Conservation (phyloP, 2,113 vertebrate genomes). For the Athene cunicularia region DNA sequence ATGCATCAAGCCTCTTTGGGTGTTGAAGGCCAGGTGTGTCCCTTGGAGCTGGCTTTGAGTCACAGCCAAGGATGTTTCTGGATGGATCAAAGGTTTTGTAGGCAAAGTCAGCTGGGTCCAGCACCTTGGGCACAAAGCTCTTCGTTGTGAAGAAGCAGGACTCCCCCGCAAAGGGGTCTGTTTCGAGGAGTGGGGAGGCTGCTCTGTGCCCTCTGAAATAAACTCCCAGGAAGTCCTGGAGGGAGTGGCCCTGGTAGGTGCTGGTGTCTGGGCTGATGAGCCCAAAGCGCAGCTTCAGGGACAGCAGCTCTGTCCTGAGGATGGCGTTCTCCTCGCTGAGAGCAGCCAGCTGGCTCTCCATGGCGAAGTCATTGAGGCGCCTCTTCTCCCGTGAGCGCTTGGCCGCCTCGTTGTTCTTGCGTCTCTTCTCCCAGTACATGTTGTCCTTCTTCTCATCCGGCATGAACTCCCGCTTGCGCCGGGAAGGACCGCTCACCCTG, state of each 20-base stretch:
- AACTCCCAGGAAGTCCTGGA: conserved; percentile 47
- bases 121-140: background rate
- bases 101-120: background rate
- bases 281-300: conserved; percentile 81
- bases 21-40: background rate
- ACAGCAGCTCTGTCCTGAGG: conserved; percentile 82
- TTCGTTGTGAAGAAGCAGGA: conserved; percentile 41
- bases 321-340: conserved; percentile 84
- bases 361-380: conserved; percentile 80
- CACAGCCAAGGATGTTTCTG: background rate
- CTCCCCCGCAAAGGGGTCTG: conserved; percentile 25
- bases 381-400: conserved; percentile 90
- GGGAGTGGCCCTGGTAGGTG: background rate
- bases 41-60: background rate
- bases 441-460: conserved; percentile 89
- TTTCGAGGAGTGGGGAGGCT: background rate
- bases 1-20: background rate
- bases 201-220: conserved; percentile 12
- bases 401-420: conserved; percentile 90
- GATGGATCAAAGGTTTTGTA: background rate
- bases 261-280: conserved; percentile 47
- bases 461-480: conserved; percentile 88
- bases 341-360: conserved; percentile 79
- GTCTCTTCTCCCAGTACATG: conserved; percentile 91
- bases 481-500: background rate